Evolutionary conservation across 2,113 vertebrate species (phyloP).

Genomic region (Mustelus asterias): DNA sequence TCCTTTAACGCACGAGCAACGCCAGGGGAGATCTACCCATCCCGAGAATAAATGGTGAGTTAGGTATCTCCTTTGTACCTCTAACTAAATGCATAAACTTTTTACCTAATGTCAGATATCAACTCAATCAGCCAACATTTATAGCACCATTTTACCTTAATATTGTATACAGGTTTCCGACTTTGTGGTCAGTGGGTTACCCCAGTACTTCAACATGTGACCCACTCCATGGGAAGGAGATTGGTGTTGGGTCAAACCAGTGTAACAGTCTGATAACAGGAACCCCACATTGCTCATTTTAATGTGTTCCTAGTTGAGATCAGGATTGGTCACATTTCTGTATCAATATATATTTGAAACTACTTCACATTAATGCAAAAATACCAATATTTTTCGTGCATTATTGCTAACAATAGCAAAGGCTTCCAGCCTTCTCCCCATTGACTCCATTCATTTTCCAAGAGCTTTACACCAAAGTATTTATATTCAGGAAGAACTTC

Average conservation of each 20-base stretch:
- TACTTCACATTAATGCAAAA: not conserved
- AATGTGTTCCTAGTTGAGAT: not conserved
- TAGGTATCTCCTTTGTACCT: not conserved
- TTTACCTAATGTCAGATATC: not conserved
- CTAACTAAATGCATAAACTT: not conserved
- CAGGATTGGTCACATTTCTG: not conserved
- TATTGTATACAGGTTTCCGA: not conserved
- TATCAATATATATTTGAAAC: not conserved
- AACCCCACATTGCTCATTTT: not conserved
- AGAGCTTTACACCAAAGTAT: not conserved
- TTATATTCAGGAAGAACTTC: too few species aligned
- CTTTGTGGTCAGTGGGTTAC: not conserved
- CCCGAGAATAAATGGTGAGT: not conserved
- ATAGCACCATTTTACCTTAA: not conserved
- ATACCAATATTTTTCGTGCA: not conserved
- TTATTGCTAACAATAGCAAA: not conserved
- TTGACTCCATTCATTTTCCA: not conserved
- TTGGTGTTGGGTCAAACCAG: not conserved
- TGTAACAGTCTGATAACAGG: not conserved
- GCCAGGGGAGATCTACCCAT: not conserved
- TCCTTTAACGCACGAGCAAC: not conserved
- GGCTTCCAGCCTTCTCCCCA: not conserved
- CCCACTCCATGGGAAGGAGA: not conserved
- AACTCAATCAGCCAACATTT: not conserved
- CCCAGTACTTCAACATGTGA: too few species aligned